Base-by-base conservation (phyloP, 2,797 vertebrate genomes). In the Carapus acus region DNA sequence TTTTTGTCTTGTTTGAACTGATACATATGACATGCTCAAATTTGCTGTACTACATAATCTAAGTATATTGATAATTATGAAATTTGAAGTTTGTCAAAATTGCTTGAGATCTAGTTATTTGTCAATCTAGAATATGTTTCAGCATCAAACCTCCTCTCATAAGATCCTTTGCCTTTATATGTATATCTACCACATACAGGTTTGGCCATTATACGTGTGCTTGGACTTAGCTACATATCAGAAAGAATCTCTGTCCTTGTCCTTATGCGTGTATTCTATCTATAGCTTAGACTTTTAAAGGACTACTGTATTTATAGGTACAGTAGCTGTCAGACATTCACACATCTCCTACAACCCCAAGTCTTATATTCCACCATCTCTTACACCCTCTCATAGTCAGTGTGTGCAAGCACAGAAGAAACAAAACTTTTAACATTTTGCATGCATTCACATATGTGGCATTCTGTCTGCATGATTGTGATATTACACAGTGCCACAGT, bases 241-340 rank as follows among this genome's bases (percentile, higher is more conserved):
- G 18, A 48, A 23, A 43, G 34, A 46, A 27, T 18, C 33, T 22
- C 42, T 61, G 37, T 42, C n/a, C 7, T 8, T n/a, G 36, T 22
- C 60, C 44, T 17, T 51, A n/a, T 63, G 23, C 71, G 71, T 42
- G 36, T 42, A 18, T 38, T 21, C 77, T 79, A 76, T 77, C 64
- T 73, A 76, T 78, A 79, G 81, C 62, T 8, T 43, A 49, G 59
- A 72, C 79, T 76, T 79, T 79, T 73, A 68, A 81, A 82, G 75
- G 70, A 55, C 67, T 53, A 33, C 48, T 47, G 49, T 84, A 85
- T 83, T 73, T 83, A 77, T 82, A 80, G 73, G 56, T 38, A 3
- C 18, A 53, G 38, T 24, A 65, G 58, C 62, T 36, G 41, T 61
- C 49, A 58, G 65, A 53, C 15, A 7, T 51, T 63, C 48, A 41